A percentile compares a stretch with the other conserved stretches of the same genome.
These are phyloP conservation scores for Trissonchulus sp. DNA, from an alignment of 2,888 invertebrate species.

Conservation along the genomic window DNA sequence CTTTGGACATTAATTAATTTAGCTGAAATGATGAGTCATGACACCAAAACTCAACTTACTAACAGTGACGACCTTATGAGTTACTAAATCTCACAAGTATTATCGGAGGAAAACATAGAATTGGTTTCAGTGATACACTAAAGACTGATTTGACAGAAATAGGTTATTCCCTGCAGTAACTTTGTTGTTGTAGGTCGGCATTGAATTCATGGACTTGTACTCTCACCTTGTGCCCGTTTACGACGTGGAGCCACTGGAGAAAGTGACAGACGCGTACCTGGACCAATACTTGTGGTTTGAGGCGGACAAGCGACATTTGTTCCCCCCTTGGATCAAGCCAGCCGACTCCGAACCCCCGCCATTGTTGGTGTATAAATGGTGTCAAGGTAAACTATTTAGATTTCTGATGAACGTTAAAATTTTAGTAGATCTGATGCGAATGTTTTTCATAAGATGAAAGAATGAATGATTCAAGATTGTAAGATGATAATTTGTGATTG, in stretches of 20 bases:
- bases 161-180: too few species aligned
- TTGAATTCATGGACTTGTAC: constrained; percentile 99
- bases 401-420: constrained; percentile 13
- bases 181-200: constrained; percentile 85
- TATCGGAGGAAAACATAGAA: too few species aligned
- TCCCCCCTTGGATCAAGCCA: constrained; percentile 99
- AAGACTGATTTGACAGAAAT: too few species aligned
- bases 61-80: too few species aligned
- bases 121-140: too few species aligned
- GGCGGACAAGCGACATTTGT: constrained; percentile 89
- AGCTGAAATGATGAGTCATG: too few species aligned
- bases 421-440: neutral
- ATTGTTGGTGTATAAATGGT: constrained; percentile 85
- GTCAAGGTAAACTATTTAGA: constrained; percentile 67
- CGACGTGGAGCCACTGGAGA: constrained; percentile 97
- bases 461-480: too few species aligned
- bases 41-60: too few species aligned
- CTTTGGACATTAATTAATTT: too few species aligned
- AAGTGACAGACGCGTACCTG: constrained; percentile 97
- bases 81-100: too few species aligned
- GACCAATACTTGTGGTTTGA: constrained; percentile 98
- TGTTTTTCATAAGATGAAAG: too few species aligned
- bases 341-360: constrained; percentile 92
- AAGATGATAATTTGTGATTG: too few species aligned
- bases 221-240: constrained; percentile 97